Evolutionary conservation across 2,888 invertebrate species (phyloP).

Genomic region (Troides oblongomaculatus): DNA sequence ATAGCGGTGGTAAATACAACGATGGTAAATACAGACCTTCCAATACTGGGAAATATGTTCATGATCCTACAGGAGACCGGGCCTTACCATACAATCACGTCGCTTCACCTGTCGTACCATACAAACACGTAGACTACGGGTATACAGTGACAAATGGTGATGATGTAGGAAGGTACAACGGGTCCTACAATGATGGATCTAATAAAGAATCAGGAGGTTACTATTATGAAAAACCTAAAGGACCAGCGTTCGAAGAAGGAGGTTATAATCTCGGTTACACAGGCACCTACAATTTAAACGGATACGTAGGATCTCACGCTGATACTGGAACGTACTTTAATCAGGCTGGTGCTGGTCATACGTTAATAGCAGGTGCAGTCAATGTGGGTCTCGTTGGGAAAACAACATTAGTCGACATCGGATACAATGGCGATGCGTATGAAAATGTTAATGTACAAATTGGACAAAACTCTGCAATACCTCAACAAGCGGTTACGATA

Average conservation of each 20-base stretch:
- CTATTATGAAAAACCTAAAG: constrained; percentile 37
- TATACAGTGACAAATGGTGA: constrained; percentile 51
- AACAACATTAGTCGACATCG: constrained; percentile 66
- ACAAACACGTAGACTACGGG: constrained; percentile 53
- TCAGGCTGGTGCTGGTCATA: constrained; percentile 60
- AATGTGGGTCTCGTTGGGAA: constrained; percentile 75
- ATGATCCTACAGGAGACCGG: constrained; percentile 70
- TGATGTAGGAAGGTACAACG: constrained; percentile 51
- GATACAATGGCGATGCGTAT: constrained; percentile 52
- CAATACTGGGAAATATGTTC: constrained; percentile 69
- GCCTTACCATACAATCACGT: constrained; percentile 68
- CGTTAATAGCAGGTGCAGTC: constrained; percentile 69
- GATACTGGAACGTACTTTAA: constrained; percentile 52
- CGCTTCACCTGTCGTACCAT: constrained; percentile 60
- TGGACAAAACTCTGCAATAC: constrained; percentile 52
- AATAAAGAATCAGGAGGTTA: constrained; percentile 33
- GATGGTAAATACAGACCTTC: constrained; percentile 47
- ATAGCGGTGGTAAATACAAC: constrained; percentile 39
- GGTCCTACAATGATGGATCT: constrained; percentile 34
- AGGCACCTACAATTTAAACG: constrained; percentile 34
- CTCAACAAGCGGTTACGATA: constrained; percentile 64
- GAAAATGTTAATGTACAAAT: constrained; percentile 37
- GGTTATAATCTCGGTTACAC: constrained; percentile 35
- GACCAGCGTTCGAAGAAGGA: constrained; percentile 38
- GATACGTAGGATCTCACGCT: constrained; percentile 39